Evolutionary conservation across 2,888 invertebrate genomes (phyloP).

Genomic region (Notodonta dromedarius): DNA sequence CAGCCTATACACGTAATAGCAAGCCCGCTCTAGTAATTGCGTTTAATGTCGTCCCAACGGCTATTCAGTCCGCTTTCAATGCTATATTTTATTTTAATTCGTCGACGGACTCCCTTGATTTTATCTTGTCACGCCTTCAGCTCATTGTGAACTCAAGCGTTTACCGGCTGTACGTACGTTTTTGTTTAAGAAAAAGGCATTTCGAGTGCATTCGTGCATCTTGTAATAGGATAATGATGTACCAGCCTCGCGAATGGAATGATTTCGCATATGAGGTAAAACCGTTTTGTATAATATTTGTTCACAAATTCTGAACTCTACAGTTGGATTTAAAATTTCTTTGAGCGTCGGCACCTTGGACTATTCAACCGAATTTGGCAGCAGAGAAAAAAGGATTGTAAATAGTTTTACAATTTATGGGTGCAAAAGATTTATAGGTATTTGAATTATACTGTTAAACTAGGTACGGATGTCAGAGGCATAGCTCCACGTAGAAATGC

Average conservation of each 20-base stretch:
- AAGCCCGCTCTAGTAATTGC: constrained; percentile 68
- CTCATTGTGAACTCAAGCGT: constrained; percentile 66
- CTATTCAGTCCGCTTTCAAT: constrained; percentile 75
- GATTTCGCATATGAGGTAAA: constrained; percentile 2
- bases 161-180: constrained; percentile 58
- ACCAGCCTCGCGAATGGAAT: constrained; percentile 31
- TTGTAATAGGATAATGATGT: constrained; percentile 63
- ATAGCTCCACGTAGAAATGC: constrained; percentile 54
- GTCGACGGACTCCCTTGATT: constrained; percentile 69
- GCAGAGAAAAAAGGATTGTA: background rate
- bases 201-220: constrained; percentile 58
- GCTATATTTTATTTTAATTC: constrained; percentile 76
- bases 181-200: constrained; percentile 64
- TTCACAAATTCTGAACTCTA: background rate
- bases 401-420: no score
- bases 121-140: constrained; percentile 79
- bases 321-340: background rate
- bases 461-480: constrained; percentile 24
- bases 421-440: background rate
- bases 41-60: constrained; percentile 74
- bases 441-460: background rate
- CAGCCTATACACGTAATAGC: constrained; percentile 62
- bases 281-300: no score
- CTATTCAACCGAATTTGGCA: background rate
- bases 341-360: background rate